Conservation (phyloP, 53 echinoderm and acorn worm genomes). For the Luidia sarsii region DNA sequence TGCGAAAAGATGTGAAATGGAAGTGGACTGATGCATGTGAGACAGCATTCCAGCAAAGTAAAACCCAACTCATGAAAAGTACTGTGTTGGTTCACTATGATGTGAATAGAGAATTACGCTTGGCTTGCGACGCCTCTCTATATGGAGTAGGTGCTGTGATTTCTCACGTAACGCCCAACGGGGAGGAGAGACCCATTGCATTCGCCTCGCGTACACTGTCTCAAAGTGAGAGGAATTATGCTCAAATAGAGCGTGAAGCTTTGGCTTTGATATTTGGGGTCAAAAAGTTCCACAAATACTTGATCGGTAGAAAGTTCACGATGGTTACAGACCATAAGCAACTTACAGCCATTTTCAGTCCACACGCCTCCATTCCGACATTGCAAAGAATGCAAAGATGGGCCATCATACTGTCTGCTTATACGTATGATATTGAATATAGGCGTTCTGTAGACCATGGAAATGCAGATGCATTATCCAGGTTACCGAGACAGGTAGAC, state of each 20-base stretch:
- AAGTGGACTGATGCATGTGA: slow-evolving; percentile 62
- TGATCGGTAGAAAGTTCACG: slow-evolving; percentile 50
- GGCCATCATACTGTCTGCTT: slow-evolving; percentile 37
- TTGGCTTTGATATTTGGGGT: slow-evolving; percentile 61
- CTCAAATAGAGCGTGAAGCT: slow-evolving; percentile 68
- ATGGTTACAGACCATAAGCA: slow-evolving; percentile 62
- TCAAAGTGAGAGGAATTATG: slow-evolving; percentile 56
- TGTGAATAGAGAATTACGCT: slow-evolving; percentile 40
- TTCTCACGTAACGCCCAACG: slow-evolving; percentile 45
- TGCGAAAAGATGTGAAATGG: slow-evolving; percentile 42
- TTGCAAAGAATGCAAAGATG: slow-evolving; percentile 30
- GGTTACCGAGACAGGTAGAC: slow-evolving; percentile 42
- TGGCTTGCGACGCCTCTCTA: slow-evolving; percentile 61
- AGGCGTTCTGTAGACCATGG: slow-evolving; percentile 38
- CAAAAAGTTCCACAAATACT: slow-evolving; percentile 62
- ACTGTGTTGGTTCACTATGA: slow-evolving; percentile 68
- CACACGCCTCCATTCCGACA: slow-evolving; percentile 39
- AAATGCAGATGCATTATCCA: slow-evolving; percentile 27
- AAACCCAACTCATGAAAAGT: slow-evolving; percentile 40
- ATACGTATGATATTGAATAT: slow-evolving; percentile 48
- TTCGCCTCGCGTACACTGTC: slow-evolving; percentile 66
- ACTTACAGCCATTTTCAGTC: slow-evolving; percentile 36
- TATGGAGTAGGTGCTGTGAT: slow-evolving; percentile 61
- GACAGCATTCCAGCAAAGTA: slow-evolving; percentile 45
- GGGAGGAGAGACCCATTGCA: slow-evolving; percentile 64